Evolutionary conservation across 2,113 vertebrate species (phyloP), one percentile per base, ranked within the genome.

Genomic region (Phoxinus phoxinus): DNA sequence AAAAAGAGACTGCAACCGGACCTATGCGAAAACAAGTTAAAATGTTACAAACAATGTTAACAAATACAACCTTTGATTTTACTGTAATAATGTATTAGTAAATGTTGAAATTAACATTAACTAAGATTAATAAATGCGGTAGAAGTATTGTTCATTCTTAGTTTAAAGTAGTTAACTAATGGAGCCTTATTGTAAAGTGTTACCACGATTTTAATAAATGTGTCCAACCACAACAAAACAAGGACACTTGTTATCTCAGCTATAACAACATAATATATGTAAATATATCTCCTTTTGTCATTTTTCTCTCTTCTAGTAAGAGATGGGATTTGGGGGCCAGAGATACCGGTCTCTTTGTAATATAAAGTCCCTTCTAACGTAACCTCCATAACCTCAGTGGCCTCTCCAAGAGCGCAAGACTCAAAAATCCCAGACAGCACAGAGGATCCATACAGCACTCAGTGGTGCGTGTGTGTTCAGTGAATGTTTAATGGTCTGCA

Each of bases 281-380:
- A 11, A 48, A 65, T 10, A 10, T n/a, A 19, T 25, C 56, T 46
- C 37, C 27, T 74, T 73, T 67, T 41, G 23, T 89, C 46, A n/a
- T 72, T 17, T 48, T 44, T 84, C 59, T 65, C 69, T 56, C 25
- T 19, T 74, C 3, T 51, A 96, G 94, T 89, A 90, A 86, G 27
- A 93, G 94, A 69, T 93, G 95, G 83, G 93, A 92, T 41, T 88
- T 19, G 86, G 90, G 1, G 74, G 84, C 51, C 90, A 91, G 86
- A 94, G 92, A 86, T 93, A 90, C 59, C 75, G 63, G 0, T 87
- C 92, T 59, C 91, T 94, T 41, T 48, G 79, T 63, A 90, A 89
- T 69, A 12, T 86, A 35, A 19, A n/a, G n/a, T 30, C 79, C 11
- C 93, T 93, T 81, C 88, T 80, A 85, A 93, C 53, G 89, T 87